Conservation (phyloP, 2,888 invertebrate genomes). For the Cotesia congregata region DNA sequence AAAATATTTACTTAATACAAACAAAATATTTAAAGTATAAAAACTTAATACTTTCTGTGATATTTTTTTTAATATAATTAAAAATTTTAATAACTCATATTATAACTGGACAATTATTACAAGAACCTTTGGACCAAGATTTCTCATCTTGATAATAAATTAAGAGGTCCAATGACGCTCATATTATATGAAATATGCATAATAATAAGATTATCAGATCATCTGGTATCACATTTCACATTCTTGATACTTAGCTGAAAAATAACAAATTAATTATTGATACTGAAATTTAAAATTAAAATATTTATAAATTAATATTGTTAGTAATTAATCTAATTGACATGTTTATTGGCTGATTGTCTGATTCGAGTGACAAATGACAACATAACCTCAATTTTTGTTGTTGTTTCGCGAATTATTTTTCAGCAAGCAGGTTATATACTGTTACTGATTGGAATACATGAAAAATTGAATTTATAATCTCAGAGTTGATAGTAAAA, state of each 20-base stretch:
- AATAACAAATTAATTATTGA: background rate
- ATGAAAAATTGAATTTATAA: background rate
- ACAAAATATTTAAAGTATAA: too few species aligned
- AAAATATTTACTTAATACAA: too few species aligned
- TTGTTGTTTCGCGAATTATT: background rate
- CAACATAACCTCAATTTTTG: background rate
- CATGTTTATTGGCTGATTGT: background rate
- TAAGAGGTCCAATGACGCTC: background rate
- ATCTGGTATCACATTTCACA: background rate
- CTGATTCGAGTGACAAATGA: background rate
- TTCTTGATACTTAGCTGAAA: background rate
- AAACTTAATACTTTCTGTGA: background rate
- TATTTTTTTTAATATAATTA: background rate
- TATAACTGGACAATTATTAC: background rate
- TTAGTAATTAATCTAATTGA: background rate
- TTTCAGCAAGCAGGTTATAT: background rate
- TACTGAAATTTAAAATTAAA: background rate
- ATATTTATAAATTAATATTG: background rate
- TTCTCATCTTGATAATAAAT: background rate
- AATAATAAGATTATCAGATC: background rate
- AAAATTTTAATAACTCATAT: background rate
- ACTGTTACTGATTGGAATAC: background rate
- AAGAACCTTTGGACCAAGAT: conserved; percentile 6
- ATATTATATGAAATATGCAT: background rate
- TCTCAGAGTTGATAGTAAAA: background rate